Evolutionary conservation across 2,113 vertebrate species (phyloP).

Genomic region (Pluvianellus socialis): DNA sequence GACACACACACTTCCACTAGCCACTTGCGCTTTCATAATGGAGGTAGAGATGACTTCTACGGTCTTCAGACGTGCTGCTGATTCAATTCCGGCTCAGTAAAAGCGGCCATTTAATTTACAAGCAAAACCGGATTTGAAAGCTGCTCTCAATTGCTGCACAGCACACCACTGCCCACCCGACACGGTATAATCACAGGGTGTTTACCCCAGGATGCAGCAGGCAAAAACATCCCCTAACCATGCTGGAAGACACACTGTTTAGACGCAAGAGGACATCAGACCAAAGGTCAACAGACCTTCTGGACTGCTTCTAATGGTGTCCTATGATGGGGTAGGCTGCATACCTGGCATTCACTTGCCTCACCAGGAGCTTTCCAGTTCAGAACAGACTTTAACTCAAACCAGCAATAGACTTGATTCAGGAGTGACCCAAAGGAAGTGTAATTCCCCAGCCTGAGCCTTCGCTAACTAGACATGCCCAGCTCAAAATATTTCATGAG

Average conservation of each 20-base stretch:
- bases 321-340: not conserved
- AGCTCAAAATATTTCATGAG: not conserved
- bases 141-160: not conserved
- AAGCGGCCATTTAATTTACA: not conserved
- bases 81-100: not conserved
- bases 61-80: not conserved
- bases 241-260: not conserved
- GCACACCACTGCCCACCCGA: slow-evolving; percentile 10
- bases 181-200: slow-evolving; percentile 1
- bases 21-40: not conserved
- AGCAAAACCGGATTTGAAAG: slow-evolving; percentile 47
- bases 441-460: not conserved
- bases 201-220: not conserved
- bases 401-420: not conserved
- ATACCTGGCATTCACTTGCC: not conserved
- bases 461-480: not conserved
- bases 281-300: not conserved
- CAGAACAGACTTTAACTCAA: not conserved
- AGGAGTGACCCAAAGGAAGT: not conserved
- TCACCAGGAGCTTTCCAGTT: not conserved
- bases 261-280: not conserved
- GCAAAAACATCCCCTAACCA: not conserved
- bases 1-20: not conserved
- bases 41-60: not conserved
- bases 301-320: not conserved